Base-by-base conservation (phyloP, 1,140 invertebrate genomes). In the Vollenhovia emeryi region DNA sequence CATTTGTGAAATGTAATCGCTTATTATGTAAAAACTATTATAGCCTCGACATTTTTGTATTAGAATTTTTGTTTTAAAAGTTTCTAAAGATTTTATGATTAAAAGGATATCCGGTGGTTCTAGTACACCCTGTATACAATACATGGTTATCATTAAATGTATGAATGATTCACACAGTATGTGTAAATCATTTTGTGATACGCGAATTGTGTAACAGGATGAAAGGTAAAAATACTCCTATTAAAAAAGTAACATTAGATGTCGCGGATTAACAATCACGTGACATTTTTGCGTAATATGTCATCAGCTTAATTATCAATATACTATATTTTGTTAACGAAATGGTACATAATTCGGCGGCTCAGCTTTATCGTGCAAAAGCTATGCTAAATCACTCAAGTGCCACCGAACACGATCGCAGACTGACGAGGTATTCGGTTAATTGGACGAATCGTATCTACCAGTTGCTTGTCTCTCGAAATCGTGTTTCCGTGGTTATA, bases 381-480 rank as follows among this genome's bases (percentile, higher is more conserved):
- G 71, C 71, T 45, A 57, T 33, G 33, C 33, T 45, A 78, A 85
- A 85, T 79, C 60, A 64, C 27, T 79, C 74, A 78, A 79, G 83
- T 79, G 60, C 36, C 83, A 85, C 64, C 27, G 60, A 85, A 85
- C 60, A 40, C 55, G 60, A 85, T 64, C 60, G 60, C 40, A 40
- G 48, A 55, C 45, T 66, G 74, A 80, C 45, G 43, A 80, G 48
- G 40, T 78, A 76, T 84, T 84, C 71, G 45, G 57, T 75, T 85
- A 85, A 85, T 66, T 85, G 74, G 50, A 0, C 83, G 60, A 80
- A 85, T 85, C 74, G 62, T 64, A 64, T 78, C 48, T 36, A 78
- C 48, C 45, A 66, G 74, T 76, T 85, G 83, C 74, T 85, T 43
- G 74, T 78, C 36, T 80, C 74, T 78, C 74, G 74, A 78, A 62